Base-by-base conservation (phyloP, 2,797 vertebrate species). In the Microcaecilia unicolor region DNA sequence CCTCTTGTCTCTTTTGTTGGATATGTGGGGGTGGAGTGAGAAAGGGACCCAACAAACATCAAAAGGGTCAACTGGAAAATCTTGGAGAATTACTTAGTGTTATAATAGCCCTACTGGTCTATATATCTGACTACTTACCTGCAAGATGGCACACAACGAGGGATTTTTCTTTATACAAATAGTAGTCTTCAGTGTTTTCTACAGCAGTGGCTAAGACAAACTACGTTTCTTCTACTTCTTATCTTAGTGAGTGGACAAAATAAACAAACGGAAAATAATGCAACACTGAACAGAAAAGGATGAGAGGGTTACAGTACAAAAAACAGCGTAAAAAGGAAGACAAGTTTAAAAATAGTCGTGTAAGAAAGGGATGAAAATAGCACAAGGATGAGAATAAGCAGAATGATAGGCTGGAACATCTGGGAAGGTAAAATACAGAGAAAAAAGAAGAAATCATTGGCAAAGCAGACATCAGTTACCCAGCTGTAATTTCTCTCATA, bases 401-500 rank as follows among this genome's bases (percentile, higher is more conserved):
- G 89, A 93, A 99, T 99, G 79, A 99, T 97, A 72, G 96, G 96
- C 84, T 99, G 96, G 83, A 99, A 98, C 94, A 99, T 97, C 94
- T 99, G 76, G 74, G 79, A 72, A 85, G 60, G 74, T 74, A 80
- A n/a, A 86, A 83, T 69, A 74, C 61, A 82, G 73, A 84, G 68
- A 83, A 61, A 82, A 81, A 60, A 81, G 48, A 79, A 80, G 38
- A 65, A 41, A 32, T 45, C 29, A 38, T 34, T 37, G 15, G 36
- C 33, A 18, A 28, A 24, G 16, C 19, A 22, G n/a, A n/a, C n/a
- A n/a, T n/a, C n/a, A n/a, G n/a, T n/a, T n/a, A n/a, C n/a, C n/a
- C n/a, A n/a, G n/a, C n/a, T n/a, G n/a, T n/a, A n/a, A n/a, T n/a
- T n/a, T n/a, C n/a, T n/a, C n/a, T n/a, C n/a, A n/a, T n/a, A n/a